Conservation (phyloP, 2,113 vertebrate genomes). For the Gasterosteus nipponicus region DNA sequence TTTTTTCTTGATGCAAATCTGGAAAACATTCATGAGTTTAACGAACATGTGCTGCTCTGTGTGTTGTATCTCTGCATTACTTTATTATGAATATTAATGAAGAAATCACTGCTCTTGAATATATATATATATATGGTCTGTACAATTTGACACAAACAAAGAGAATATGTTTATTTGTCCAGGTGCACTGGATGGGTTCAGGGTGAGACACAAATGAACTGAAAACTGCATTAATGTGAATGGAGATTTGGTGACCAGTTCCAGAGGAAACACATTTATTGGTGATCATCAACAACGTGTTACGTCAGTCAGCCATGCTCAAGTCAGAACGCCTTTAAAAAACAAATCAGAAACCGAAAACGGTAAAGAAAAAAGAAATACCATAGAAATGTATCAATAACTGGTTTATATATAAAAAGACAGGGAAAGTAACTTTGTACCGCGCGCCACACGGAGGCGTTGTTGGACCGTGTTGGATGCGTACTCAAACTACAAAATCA, state of each 20-base stretch:
- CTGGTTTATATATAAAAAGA: background rate
- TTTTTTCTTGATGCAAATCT: background rate
- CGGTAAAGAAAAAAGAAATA: background rate
- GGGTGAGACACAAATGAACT: background rate
- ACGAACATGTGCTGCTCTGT: background rate
- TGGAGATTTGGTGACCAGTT: background rate
- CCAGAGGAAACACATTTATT: constrained; percentile 44
- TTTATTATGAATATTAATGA: background rate
- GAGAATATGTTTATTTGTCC: background rate
- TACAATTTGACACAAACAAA: background rate
- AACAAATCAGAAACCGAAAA: background rate
- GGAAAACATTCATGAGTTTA: background rate
- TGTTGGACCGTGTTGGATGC: constrained; percentile 10
- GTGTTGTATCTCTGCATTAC: background rate
- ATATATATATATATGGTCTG: background rate
- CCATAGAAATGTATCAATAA: background rate
- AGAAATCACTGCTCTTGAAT: no score
- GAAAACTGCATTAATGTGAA: background rate
- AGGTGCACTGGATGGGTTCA: background rate
- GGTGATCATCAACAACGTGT: background rate
- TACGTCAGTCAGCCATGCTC: background rate
- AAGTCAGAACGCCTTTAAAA: background rate
- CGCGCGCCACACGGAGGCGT: constrained; percentile 47
- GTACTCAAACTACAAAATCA: background rate
- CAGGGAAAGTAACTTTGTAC: background rate